Evolutionary conservation across 2,888 invertebrate genomes (phyloP).

Genomic region (Teleiodes luculella): DNA sequence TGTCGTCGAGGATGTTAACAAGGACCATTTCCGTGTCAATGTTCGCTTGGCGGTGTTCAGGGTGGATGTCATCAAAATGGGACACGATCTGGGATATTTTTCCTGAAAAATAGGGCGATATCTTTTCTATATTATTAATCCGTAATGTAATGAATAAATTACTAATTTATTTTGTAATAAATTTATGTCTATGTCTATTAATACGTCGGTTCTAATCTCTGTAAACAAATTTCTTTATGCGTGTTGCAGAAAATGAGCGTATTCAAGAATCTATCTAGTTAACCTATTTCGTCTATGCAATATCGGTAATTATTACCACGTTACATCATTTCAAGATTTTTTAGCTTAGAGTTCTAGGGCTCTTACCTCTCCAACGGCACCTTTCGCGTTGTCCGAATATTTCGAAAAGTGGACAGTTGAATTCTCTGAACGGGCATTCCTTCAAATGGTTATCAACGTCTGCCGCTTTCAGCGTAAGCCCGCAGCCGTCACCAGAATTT

Average conservation of each 20-base stretch:
- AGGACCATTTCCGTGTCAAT: slow-evolving; percentile 49
- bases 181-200: too few species aligned
- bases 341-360: too few species aligned
- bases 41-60: slow-evolving; percentile 33
- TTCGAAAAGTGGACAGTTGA: slow-evolving; percentile 41
- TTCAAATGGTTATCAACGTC: slow-evolving; percentile 44
- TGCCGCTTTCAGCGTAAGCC: slow-evolving; percentile 32
- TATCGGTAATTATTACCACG: too few species aligned
- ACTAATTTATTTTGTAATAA: too few species aligned
- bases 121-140: too few species aligned
- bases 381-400: slow-evolving; percentile 23
- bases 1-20: slow-evolving; percentile 29
- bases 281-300: too few species aligned
- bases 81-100: slow-evolving; percentile 42
- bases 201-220: too few species aligned
- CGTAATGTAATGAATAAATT: too few species aligned
- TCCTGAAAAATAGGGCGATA: slow-evolving; percentile 37
- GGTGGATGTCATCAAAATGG: slow-evolving; percentile 50
- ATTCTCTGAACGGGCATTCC: slow-evolving; percentile 52
- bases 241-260: too few species aligned
- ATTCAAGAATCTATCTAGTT: too few species aligned
- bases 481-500: slow-evolving; percentile 46
- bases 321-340: too few species aligned
- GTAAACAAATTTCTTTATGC: too few species aligned
- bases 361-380: slow-evolving; percentile 52